A percentile compares a stretch with the other conserved stretches of the same genome.
Evolutionary conservation across 1,140 invertebrate genomes (phyloP).

Genomic region (Zaprionus gabonicus): DNA sequence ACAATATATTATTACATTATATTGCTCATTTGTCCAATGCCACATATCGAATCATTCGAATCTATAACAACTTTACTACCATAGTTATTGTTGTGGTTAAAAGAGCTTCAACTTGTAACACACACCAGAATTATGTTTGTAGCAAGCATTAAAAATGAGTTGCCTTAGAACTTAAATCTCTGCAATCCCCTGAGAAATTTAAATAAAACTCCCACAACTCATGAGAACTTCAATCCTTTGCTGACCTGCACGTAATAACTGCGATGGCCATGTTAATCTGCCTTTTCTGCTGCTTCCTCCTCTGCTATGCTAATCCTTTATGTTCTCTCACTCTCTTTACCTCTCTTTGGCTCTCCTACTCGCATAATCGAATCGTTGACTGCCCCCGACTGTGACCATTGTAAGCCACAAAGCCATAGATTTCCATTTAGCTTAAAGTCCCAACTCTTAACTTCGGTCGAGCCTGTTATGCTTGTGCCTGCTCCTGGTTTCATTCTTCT

Average conservation of each 20-base stretch:
- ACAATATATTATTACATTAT: no score
- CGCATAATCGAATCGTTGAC: background rate
- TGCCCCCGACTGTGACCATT: slow-evolving; percentile 23
- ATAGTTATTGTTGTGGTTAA: background rate
- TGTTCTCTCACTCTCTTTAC: background rate
- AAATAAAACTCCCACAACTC: slow-evolving; percentile 1
- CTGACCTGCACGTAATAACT: background rate
- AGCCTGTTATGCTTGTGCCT: slow-evolving; percentile 31
- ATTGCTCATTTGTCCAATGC: no score
- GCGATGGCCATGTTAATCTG: background rate
- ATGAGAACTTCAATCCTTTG: background rate
- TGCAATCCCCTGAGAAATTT: background rate
- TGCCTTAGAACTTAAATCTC: background rate
- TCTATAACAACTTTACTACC: no score
- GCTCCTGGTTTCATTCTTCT: background rate
- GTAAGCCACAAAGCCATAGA: slow-evolving; percentile 77
- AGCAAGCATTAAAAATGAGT: background rate
- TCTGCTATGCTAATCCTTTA: slow-evolving; percentile 6
- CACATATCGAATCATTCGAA: no score
- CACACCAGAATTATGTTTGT: background rate
- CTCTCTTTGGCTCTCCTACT: background rate
- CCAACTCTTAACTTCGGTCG: slow-evolving; percentile 34
- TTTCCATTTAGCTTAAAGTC: slow-evolving; percentile 78
- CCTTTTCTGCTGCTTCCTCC: background rate
- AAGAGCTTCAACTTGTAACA: background rate